A percentile compares a stretch with the other conserved stretches of the same genome.
These are phyloP conservation scores for Neodiprion lecontei DNA, from an alignment of 1,140 invertebrate species.

Conservation along the genomic window DNA sequence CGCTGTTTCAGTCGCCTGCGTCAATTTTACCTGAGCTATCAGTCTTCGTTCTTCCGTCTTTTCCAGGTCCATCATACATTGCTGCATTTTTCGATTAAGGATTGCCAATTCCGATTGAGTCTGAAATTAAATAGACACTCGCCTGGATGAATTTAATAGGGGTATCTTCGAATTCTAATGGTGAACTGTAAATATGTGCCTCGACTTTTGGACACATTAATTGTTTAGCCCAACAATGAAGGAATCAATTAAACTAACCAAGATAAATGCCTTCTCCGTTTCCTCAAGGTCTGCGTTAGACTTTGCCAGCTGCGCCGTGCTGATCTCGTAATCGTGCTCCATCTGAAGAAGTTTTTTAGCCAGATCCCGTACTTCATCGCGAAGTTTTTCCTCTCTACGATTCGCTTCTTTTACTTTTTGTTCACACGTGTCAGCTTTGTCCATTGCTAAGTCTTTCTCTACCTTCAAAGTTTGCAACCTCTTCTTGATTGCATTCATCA, in stretches of 20 bases:
- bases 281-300: constrained; percentile 69
- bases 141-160: not conserved
- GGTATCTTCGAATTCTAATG: not conserved
- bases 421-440: constrained; percentile 75
- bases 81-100: constrained; percentile 78
- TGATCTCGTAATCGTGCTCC: constrained; percentile 70
- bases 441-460: constrained; percentile 80
- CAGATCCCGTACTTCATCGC: constrained; percentile 72
- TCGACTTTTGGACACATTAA: too few relatives aligned
- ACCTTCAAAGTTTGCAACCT: constrained; percentile 81
- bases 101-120: constrained; percentile 79
- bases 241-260: constrained; percentile 57
- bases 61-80: constrained; percentile 81
- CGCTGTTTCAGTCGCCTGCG: constrained; percentile 79
- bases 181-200: too few relatives aligned
- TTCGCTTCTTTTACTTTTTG: constrained; percentile 74
- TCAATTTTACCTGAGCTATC: constrained; percentile 73
- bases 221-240: too few relatives aligned
- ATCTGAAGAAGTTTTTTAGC: constrained; percentile 74
- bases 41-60: constrained; percentile 77
- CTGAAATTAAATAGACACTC: constrained; percentile 50
- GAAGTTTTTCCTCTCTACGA: constrained; percentile 69
- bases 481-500: constrained; percentile 85
- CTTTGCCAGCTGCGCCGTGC: constrained; percentile 68
- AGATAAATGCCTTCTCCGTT: constrained; percentile 68